These are phyloP conservation scores for Amblyraja radiata DNA, from an alignment of 2,797 vertebrate genomes.

Conservation along the genomic window DNA sequence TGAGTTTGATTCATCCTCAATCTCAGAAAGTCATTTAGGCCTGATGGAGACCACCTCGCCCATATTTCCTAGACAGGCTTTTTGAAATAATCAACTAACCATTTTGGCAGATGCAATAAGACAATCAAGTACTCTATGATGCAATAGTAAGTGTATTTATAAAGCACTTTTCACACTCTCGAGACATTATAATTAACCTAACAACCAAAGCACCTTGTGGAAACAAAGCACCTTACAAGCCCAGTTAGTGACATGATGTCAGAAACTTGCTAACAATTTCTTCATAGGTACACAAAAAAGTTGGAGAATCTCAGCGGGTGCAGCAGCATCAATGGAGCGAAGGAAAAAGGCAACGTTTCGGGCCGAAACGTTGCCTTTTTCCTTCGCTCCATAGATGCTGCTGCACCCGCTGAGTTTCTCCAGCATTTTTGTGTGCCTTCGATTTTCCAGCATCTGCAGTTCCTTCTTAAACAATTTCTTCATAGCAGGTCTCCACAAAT, in stretches of 20 bases:
- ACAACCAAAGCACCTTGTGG: background rate
- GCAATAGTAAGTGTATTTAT: background rate
- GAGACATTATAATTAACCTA: background rate
- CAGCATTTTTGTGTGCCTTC: too few species aligned
- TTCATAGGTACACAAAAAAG: too few species aligned
- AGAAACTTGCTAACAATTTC: background rate
- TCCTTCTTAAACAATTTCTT: too few species aligned
- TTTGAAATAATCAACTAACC: background rate
- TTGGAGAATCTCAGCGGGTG: too few species aligned
- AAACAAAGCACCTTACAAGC: background rate
- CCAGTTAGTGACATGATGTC: background rate
- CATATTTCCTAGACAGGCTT: background rate
- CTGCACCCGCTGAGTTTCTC: too few species aligned
- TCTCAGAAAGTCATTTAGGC: background rate
- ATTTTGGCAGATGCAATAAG: slow-evolving; percentile 38
- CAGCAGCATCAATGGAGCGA: too few species aligned
- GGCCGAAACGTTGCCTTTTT: too few species aligned
- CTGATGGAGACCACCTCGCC: background rate
- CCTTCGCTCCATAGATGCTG: too few species aligned
- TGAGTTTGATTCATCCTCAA: background rate
- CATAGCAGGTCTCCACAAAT: background rate
- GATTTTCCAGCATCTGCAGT: too few species aligned
- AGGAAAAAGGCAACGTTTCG: too few species aligned
- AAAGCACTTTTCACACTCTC: background rate
- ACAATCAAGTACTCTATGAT: slow-evolving; percentile 44